Base-by-base conservation (phyloP, 1,140 invertebrate species). In the Meloidogyne exigua region DNA sequence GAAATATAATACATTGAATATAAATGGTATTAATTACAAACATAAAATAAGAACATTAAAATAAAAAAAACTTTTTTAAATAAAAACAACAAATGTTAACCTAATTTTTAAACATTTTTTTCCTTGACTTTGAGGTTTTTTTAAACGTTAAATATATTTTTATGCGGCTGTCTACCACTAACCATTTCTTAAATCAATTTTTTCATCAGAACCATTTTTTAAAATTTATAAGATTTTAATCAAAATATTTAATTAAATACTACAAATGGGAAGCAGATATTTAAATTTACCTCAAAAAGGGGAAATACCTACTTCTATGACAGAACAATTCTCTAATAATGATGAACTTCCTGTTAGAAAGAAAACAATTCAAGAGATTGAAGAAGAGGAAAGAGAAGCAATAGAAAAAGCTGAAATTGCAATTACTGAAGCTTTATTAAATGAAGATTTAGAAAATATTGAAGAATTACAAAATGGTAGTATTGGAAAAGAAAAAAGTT, bases 371-470 rank as follows among this genome's bases (percentile, higher is more conserved):
- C 18, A 57, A 57, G 49, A 57, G 18, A 13, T 49, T 18, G 15
- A 49, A 49, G 44, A 57, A 7, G n/a, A 57, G 18, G n/a, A 57
- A 57, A 57, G n/a, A 57, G 18, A n/a, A 57, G 49, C 49, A 21
- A 57, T 5, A n/a, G 49, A 57, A 57, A 57, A 57, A 7, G 49
- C n/a, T 57, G 49, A 57, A 57, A 57, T 57, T 57, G 49, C 49
- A 57, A 57, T 57, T 57, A 57, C 49, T n/a, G 49, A 57, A 57
- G 49, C 49, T 57, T 57, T 57, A n/a, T 57, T 57, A 57, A 57
- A 57, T 57, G 49, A 57, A 57, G 49, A 57, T 57, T 57, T 57
- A n/a, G n/a, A 57, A n/a, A 57, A 57, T 57, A 57, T 57, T n/a
- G n/a, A 57, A 49, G 44, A 49, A 18, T 49, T 49, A 49, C 15